Percentiles rank a stretch among this genome's conserved stretches.
phyloP scores from a whole-genome alignment of 2,888 invertebrate genomes.

The Erebia aethiops region DNA sequence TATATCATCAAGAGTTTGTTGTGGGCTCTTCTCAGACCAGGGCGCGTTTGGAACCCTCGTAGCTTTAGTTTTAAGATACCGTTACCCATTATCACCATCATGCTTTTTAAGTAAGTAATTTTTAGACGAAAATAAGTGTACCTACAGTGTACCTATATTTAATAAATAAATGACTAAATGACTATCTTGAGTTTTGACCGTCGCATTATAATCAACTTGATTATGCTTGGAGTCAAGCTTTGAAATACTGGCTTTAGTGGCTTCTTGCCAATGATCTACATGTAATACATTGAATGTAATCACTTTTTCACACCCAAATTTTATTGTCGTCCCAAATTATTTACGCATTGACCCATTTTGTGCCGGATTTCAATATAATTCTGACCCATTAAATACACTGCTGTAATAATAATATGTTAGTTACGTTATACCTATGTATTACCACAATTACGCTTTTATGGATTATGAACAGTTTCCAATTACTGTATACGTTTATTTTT shows the following conservation, averaged over 20 bases:
- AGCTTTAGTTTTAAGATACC: too few relatives aligned
- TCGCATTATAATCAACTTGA: too few relatives aligned
- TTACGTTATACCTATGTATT: neutral
- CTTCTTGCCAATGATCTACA: constrained; percentile 12
- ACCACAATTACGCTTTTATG: neutral
- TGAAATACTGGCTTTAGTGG: neutral
- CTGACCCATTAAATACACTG: constrained; percentile 2
- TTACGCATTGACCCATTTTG: constrained; percentile 5
- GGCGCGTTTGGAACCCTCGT: too few relatives aligned
- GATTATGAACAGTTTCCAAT: neutral
- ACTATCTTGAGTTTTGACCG: too few relatives aligned
- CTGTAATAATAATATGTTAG: neutral
- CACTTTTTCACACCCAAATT: constrained; percentile 12
- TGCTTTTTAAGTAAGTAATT: too few relatives aligned
- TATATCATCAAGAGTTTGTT: too few relatives aligned
- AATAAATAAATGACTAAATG: too few relatives aligned
- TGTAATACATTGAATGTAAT: constrained; percentile 7
- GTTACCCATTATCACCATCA: too few relatives aligned
- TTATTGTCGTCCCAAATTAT: constrained; percentile 15
- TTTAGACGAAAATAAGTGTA: too few relatives aligned
- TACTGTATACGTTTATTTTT: neutral
- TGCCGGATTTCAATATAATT: constrained; percentile 5
- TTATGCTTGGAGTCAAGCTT: too few relatives aligned
- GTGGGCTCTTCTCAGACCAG: too few relatives aligned
- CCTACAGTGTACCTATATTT: too few relatives aligned